Evolutionary conservation across 2,113 vertebrate species (phyloP), one percentile per base, ranked within the genome.

Genomic region (Nicator chloris): DNA sequence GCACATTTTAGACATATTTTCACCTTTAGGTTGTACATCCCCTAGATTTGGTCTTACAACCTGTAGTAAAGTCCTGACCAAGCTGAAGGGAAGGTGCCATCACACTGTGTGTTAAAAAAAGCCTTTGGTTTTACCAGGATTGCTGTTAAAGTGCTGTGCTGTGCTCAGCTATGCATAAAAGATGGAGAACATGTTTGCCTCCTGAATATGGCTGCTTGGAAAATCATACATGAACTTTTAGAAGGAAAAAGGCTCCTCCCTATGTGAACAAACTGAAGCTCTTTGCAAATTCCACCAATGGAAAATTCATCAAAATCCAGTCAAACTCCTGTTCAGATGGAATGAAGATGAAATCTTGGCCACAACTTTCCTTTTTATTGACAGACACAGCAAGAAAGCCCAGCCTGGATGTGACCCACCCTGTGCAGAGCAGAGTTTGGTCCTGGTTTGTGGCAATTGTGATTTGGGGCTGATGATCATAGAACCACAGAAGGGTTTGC

Each of bases 381-480:
- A 9, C 27, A 64, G 17, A 17, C n/a, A 35, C 9, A 51, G 44
- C 40, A 33, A 69, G 63, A 13, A 82, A 76, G 19, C 21, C 60
- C 82, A 63, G 10, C 17, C 76, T 31, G 30, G 64, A 18, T 1
- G 1, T 31, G 68, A 54, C 54, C n/a, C n/a, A 37, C n/a, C 31
- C 13, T 13, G 18, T 5, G 61, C 75, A 47, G 60, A 45, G 68
- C 37, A 23, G 47, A 33, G 31, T 33, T 37, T 16, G 76, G 31
- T 18, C 63, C 42, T 14, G 12, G 22, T 5, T 49, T 6, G 4
- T 1, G 35, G 33, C 0, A 4, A 2, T 30, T 7, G 23, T 0
- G 0, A 4, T 37, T 31, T 73, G 44, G 23, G 18, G 21, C 37
- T 57, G 59, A n/a, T 20, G 56, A 26, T 19, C n/a, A 35, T 1